Conservation (phyloP, 2,797 vertebrate genomes). For the Thripadectes ignobilis region DNA sequence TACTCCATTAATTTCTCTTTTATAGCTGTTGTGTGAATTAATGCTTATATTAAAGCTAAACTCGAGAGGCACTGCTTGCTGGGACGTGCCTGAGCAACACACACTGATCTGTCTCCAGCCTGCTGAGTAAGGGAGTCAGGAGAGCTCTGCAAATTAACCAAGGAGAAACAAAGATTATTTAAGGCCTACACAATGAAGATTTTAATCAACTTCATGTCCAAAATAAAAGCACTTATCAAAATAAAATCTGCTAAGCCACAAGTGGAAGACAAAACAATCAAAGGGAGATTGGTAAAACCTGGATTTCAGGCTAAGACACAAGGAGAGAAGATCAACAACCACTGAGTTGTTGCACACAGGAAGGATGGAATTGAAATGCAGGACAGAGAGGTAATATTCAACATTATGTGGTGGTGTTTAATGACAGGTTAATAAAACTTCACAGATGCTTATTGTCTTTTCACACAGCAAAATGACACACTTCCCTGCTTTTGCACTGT, state of each 20-base stretch:
- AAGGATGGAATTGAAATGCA: background rate
- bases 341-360: background rate
- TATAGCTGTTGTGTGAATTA: background rate
- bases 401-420: background rate
- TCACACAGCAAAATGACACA: background rate
- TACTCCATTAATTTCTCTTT: background rate
- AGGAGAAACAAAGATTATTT: background rate
- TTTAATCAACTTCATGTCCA: background rate
- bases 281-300: background rate
- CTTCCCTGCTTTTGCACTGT: background rate
- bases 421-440: background rate
- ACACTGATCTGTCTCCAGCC: background rate
- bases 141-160: background rate
- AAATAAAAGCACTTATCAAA: background rate
- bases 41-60: background rate
- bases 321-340: background rate
- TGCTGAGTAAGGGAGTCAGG: conserved; percentile 8
- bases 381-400: background rate
- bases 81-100: background rate
- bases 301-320: background rate
- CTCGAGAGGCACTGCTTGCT: background rate
- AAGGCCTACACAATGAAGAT: background rate
- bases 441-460: background rate
- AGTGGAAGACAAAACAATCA: background rate
- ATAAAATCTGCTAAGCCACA: background rate